Evolutionary conservation across 2,888 invertebrate species (phyloP).

Genomic region (Dendrolimus houi): DNA sequence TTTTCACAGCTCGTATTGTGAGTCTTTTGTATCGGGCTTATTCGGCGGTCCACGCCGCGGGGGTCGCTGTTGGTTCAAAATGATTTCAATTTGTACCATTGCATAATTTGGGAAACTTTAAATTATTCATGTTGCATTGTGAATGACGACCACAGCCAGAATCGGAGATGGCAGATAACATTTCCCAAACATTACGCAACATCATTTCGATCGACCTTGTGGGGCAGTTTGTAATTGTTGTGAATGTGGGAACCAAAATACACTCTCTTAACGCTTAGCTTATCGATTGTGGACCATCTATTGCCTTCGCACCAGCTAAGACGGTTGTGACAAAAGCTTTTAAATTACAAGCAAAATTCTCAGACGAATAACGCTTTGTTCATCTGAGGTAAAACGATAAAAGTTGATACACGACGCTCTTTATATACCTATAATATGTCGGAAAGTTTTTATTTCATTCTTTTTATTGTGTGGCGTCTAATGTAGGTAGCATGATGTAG

Average conservation of each 20-base stretch:
- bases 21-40: slow-evolving; percentile 33
- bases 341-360: neutral
- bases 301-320: slow-evolving; percentile 11
- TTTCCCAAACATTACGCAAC: slow-evolving; percentile 44
- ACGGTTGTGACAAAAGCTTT: slow-evolving; percentile 15
- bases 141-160: slow-evolving; percentile 35
- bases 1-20: slow-evolving; percentile 17
- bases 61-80: slow-evolving; percentile 47
- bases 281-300: slow-evolving; percentile 14
- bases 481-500: no score
- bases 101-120: slow-evolving; percentile 61
- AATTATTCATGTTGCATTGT: slow-evolving; percentile 51
- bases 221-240: slow-evolving; percentile 32
- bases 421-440: no score
- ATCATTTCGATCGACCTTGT: slow-evolving; percentile 32
- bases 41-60: slow-evolving; percentile 34
- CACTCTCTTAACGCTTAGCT: slow-evolving; percentile 19
- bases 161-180: slow-evolving; percentile 42
- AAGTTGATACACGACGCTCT: no score
- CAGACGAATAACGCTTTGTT: no score
- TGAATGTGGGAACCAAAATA: slow-evolving; percentile 23
- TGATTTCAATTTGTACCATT: slow-evolving; percentile 61
- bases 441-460: no score
- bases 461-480: no score
- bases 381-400: no score